Evolutionary conservation across 2,113 vertebrate species (phyloP), one percentile per base, ranked within the genome.

Genomic region (Notechis scutatus): DNA sequence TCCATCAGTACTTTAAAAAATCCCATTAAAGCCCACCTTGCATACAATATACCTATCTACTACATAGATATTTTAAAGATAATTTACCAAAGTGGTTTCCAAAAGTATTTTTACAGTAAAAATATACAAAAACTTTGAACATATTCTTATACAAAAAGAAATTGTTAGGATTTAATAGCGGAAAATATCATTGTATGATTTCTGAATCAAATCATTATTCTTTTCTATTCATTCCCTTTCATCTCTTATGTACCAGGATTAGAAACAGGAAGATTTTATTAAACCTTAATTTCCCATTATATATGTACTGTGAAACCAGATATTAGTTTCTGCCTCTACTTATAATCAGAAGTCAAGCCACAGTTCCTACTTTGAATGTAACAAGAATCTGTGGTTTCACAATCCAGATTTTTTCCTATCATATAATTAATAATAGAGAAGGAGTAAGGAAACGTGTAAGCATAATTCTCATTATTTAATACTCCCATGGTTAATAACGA

Each of bases 91-190:
- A 64, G 20, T 91, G n/a, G 21, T 81, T 54, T n/a, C 9, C 8
- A 12, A 57, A 86, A 20, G 7, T 59, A 86, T 54, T 54, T 54
- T 18, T 85, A 34, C 42, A 56, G 21, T 45, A 85, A 91, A 81
- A 86, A 91, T 91, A 47, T 29, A 91, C 61, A 34, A 64, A 24
- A 87, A 87, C 20, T 56, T 91, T 59, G 39, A 91, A 29, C 12
- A 0, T 54, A 39, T 59, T 86, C 0, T 34, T 29, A 24, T 15
- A 6, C 42, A 88, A 91, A 85, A 90, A 69, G 4, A 39, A 12
- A 24, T 0, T 6, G 29, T 95, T 3, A 0, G 29, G 85, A 47
- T 24, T 24, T 54, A 29, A 0, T 0, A 4, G 12, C 3, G 29
- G 50, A 29, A 88, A 50, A 88, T 88, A 52, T 20, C 26, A 18